Base-by-base conservation (phyloP, 1,140 invertebrate species). In the Camponotus floridanus region DNA sequence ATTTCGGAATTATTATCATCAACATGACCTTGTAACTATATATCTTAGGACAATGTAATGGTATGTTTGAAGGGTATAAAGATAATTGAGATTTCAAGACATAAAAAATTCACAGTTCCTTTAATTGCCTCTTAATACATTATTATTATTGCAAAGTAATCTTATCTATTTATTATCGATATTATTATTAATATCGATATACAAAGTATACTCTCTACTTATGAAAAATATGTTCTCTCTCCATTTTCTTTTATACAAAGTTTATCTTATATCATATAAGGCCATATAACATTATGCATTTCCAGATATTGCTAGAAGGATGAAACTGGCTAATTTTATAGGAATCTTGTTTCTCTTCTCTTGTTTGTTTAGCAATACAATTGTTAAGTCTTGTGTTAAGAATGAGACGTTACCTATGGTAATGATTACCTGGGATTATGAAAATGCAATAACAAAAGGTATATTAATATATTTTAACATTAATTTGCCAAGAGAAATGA, bases 371-470 rank as follows among this genome's bases (percentile, higher is more conserved):
- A 2, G 13, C 0, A 7, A 61, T 33, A 39, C 39, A 73, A 15
- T 33, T 3, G 11, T 18, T 5, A 0, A 67, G 4, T 6, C 6
- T 21, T 1, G 1, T 42, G 5, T 13, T 39, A 59, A 21, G 1
- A 91, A 87, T n/a, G n/a, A n/a, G n/a, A 89, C 18, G 45, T 83
- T 93, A 73, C 96, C 96, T 55, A 84, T 97, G 8, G 96, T 97
- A 65, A 94, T 97, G 26, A 96, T 96, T 86, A 97, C 96, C 2
- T 97, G 96, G 96, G 92, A 95, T 83, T 97, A 96, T 90, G 89
- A 92, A 26, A 92, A 95, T 89, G 95, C 96, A 31, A 95, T 96
- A 42, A 71, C 94, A 76, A 94, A 94, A 92, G 96, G 96, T 97
- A 94, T 91, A 78, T 45, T 33, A 45, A 62, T 9, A 59, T 64